Conservation (phyloP, 2,113 vertebrate species). For the Galeopterus variegatus region DNA sequence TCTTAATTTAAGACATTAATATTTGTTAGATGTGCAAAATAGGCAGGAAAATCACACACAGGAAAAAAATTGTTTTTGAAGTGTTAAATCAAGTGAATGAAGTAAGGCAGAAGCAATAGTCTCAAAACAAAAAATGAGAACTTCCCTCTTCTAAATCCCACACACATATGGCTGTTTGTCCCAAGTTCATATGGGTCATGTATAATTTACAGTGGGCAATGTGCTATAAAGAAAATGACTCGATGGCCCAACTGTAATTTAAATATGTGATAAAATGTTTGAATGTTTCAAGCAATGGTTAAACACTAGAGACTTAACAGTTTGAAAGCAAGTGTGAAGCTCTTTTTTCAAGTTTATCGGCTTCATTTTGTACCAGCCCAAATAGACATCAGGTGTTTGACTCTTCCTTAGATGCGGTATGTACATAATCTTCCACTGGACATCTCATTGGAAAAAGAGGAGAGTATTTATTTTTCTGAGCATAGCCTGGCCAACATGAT, state of each 20-base stretch:
- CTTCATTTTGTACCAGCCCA: constrained; percentile 40
- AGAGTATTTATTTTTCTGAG: neutral
- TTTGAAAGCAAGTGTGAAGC: neutral
- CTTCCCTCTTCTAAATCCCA: neutral
- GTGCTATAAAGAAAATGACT: constrained; percentile 65
- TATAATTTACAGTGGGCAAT: constrained; percentile 38
- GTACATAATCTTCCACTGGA: neutral
- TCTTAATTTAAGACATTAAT: constrained; percentile 44
- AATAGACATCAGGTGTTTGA: neutral
- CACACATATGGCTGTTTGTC: neutral
- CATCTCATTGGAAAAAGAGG: neutral
- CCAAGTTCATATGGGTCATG: neutral
- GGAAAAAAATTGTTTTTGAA: constrained; percentile 28
- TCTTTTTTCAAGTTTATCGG: neutral
- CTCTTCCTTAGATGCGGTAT: neutral
- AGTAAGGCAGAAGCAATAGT: constrained; percentile 36
- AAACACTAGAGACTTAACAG: constrained; percentile 7
- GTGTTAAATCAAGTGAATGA: constrained; percentile 56
- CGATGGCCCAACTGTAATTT: constrained; percentile 52
- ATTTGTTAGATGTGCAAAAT: constrained; percentile 11
- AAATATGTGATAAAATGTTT: constrained; percentile 68
- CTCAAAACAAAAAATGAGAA: constrained; percentile 47
- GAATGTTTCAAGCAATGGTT: constrained; percentile 59
- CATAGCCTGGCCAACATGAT: neutral
- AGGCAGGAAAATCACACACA: constrained; percentile 43